Evolutionary conservation across 2,113 vertebrate species (phyloP).

Genomic region (Phasianus colchicus): DNA sequence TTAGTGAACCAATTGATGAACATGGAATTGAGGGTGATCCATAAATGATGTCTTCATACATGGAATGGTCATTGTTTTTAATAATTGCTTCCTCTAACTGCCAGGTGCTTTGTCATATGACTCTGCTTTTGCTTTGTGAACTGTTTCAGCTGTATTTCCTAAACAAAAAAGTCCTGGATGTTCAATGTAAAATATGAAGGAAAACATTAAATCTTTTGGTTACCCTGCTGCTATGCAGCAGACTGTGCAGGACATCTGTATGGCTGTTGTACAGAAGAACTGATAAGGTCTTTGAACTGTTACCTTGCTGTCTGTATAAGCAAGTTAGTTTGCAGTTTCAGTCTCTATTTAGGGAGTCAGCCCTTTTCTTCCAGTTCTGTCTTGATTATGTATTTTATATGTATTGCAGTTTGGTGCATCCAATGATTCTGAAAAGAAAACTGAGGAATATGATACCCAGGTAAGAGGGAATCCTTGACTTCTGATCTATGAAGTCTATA

Average conservation of each 20-base stretch:
- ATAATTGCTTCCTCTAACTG: not conserved
- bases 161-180: not conserved
- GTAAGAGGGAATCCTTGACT: conserved; percentile 69
- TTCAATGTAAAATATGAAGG: not conserved
- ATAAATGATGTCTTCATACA: not conserved
- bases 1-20: not conserved
- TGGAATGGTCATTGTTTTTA: not conserved
- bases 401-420: conserved; percentile 88
- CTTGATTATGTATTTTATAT: not conserved
- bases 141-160: not conserved
- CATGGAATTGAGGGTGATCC: not conserved
- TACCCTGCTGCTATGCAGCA: not conserved
- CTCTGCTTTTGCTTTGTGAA: not conserved
- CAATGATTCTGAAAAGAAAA: conserved; percentile 92
- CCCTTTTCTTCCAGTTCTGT: not conserved
- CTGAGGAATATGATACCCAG: conserved; percentile 94
- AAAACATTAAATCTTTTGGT: not conserved
- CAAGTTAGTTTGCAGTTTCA: not conserved
- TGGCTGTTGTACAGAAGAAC: not conserved
- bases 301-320: not conserved
- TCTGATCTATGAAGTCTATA: not conserved
- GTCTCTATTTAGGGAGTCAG: not conserved
- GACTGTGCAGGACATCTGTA: not conserved
- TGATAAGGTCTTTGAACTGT: not conserved
- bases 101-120: not conserved